phyloP scores from a whole-genome alignment of 2,113 vertebrate genomes.

The Acrocephalus kingi region DNA sequence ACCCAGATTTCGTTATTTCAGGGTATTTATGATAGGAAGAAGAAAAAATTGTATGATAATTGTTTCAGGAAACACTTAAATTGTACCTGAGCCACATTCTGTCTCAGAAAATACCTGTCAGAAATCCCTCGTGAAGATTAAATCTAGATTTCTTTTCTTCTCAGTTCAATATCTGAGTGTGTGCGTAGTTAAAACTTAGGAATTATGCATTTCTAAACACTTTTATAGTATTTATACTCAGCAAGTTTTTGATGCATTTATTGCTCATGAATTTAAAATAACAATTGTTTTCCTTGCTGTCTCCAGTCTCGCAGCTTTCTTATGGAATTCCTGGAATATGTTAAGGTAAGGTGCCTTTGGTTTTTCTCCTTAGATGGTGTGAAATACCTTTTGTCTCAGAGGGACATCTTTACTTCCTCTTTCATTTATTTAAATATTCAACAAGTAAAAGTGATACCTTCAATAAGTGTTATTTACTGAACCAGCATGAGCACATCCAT shows the following conservation, averaged over 20 bases:
- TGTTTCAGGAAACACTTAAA: background rate
- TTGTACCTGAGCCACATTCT: background rate
- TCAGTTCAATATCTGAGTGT: background rate
- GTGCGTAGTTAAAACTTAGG: background rate
- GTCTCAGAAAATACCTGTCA: background rate
- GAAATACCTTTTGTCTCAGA: background rate
- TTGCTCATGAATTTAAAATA: background rate
- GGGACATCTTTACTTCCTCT: background rate
- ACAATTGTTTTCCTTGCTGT: slow-evolving; percentile 33
- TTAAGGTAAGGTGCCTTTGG: slow-evolving; percentile 81
- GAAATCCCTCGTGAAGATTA: background rate
- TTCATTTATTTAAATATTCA: background rate
- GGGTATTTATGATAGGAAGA: background rate
- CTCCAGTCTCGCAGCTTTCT: slow-evolving; percentile 88
- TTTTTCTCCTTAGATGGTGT: background rate
- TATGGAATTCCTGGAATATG: slow-evolving; percentile 87
- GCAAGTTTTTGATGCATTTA: background rate
- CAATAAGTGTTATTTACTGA: background rate
- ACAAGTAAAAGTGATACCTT: background rate
- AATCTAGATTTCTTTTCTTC: background rate
- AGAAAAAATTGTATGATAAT: background rate
- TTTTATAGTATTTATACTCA: background rate
- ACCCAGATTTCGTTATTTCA: background rate
- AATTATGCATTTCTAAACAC: background rate
- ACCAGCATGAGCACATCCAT: background rate